Percentiles rank a stretch among this genome's conserved stretches.
Conservation (phyloP, 1,140 invertebrate species). For the Drosophila lacertosa region DNA sequence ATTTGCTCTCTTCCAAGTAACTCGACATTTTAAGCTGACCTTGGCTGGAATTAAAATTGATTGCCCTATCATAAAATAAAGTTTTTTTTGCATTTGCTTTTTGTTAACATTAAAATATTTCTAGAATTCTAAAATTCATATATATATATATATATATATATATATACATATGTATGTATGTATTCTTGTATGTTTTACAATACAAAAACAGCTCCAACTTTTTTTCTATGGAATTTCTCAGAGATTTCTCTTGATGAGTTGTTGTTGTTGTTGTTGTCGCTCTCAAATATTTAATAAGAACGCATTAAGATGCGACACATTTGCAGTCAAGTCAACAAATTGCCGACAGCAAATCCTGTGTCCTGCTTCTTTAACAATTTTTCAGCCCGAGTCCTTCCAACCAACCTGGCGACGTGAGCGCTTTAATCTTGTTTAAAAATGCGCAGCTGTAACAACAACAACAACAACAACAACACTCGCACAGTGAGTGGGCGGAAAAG, state of each 20-base stretch:
- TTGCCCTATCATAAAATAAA: no score
- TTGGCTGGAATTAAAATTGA: no score
- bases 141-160: no score
- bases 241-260: constrained; percentile 8
- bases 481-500: constrained; percentile 8
- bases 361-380: constrained; percentile 24
- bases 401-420: constrained; percentile 70
- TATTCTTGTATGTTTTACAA: no score
- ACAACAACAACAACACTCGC: constrained; percentile 27
- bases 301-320: constrained; percentile 78
- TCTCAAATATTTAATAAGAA: constrained; percentile 71
- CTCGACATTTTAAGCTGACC: no score
- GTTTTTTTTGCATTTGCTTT: no score
- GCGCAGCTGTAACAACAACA: constrained; percentile 68
- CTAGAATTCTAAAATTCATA: no score
- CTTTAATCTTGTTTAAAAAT: constrained; percentile 82
- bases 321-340: constrained; percentile 79
- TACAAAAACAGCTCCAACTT: no score
- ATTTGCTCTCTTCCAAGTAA: no score
- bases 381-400: no score
- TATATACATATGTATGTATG: neutral
- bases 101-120: no score
- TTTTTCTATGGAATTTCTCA: constrained; percentile 3
- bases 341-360: constrained; percentile 63
- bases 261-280: constrained; percentile 17